phyloP scores from a whole-genome alignment of 2,888 invertebrate genomes.

The Phyllotreta cruciferae region DNA sequence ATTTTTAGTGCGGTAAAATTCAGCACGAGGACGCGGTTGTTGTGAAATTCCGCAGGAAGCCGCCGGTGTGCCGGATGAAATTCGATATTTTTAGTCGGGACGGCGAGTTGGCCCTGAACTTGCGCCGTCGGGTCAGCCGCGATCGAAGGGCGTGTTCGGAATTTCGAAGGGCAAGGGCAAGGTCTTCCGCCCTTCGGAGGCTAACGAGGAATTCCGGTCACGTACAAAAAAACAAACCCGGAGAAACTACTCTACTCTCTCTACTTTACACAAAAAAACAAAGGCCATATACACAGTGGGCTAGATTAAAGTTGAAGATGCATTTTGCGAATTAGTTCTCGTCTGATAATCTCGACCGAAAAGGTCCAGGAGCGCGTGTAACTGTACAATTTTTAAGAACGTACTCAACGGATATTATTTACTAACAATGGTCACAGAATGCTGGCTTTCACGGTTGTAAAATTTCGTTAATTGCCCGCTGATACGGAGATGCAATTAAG shows the following conservation, averaged over 20 bases:
- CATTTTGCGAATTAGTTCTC: too few species aligned
- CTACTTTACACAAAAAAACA: too few species aligned
- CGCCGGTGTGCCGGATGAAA: constrained; percentile 33
- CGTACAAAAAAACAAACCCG: too few species aligned
- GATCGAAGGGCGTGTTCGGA: too few species aligned
- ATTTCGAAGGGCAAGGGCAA: neutral
- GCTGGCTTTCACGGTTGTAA: constrained; percentile 34
- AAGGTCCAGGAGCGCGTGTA: constrained; percentile 10
- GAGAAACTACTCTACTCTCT: too few species aligned
- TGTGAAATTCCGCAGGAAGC: neutral
- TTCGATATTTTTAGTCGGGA: constrained; percentile 40
- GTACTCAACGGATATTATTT: constrained; percentile 33
- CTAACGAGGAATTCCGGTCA: neutral
- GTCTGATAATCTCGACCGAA: neutral
- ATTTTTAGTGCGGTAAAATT: neutral
- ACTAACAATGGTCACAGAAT: constrained; percentile 34
- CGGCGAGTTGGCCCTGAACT: constrained; percentile 39
- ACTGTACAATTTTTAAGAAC: constrained; percentile 27
- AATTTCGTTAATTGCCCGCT: constrained; percentile 30
- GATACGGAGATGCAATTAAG: constrained; percentile 22
- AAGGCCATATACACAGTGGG: too few species aligned
- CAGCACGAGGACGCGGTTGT: too few species aligned
- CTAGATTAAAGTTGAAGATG: neutral
- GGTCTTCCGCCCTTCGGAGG: neutral
- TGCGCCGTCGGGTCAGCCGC: constrained; percentile 29